These are phyloP conservation scores for Hemistola chrysoprasaria DNA, from an alignment of 2,888 invertebrate genomes.

Conservation along the genomic window DNA sequence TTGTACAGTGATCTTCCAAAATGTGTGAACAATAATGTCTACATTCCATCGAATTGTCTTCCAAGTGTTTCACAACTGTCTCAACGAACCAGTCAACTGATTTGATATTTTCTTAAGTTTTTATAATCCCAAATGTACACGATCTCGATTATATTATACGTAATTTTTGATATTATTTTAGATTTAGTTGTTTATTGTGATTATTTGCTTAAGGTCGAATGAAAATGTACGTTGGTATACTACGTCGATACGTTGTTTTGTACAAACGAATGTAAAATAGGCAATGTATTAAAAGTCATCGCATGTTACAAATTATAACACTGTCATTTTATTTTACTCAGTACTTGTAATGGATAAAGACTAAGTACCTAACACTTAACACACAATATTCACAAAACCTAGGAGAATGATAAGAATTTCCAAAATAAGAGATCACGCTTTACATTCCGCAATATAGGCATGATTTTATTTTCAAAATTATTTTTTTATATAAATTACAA, in stretches of 20 bases:
- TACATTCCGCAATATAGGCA: no score
- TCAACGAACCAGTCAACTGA: slow-evolving; percentile 6
- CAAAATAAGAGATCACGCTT: no score
- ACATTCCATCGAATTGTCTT: no score
- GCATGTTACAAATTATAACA: slow-evolving; percentile 69
- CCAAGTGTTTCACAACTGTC: no score
- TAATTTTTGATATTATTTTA: slow-evolving; percentile 52
- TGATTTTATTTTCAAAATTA: no score
- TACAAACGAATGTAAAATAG: slow-evolving; percentile 77
- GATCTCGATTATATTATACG: slow-evolving; percentile 73
- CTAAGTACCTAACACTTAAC: no score
- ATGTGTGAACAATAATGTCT: no score
- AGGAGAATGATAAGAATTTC: no score
- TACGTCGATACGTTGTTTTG: slow-evolving; percentile 68
- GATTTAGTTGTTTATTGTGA: slow-evolving; percentile 52
- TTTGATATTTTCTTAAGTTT: slow-evolving; percentile 13
- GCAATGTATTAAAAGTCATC: slow-evolving; percentile 79
- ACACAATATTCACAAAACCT: no score
- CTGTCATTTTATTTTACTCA: slow-evolving; percentile 55
- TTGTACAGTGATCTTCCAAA: no score
- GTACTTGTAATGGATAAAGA: no score
- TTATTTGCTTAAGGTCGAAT: slow-evolving; percentile 60
- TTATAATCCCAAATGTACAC: slow-evolving; percentile 45
- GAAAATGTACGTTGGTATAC: slow-evolving; percentile 60
- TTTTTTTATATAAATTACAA: no score